A percentile compares a stretch with the other conserved stretches of the same genome.
Conservation (phyloP, 2,888 invertebrate species). For the Pollenia angustigena region DNA sequence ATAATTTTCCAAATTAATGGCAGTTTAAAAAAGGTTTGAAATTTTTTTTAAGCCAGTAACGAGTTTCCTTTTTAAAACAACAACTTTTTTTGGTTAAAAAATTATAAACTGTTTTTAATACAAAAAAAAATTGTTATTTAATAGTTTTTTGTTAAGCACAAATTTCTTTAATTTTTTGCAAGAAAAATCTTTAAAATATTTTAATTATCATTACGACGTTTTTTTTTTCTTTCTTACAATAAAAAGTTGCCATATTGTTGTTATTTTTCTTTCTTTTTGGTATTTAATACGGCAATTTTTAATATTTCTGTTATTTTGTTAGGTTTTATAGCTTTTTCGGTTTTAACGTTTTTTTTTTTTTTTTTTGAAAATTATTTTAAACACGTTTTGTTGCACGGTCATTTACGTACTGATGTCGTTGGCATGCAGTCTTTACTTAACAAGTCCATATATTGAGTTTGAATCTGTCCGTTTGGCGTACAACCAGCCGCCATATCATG, state of each 20-base stretch:
- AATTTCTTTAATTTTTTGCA: conserved; percentile 1
- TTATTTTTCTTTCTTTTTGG: conserved; percentile 6
- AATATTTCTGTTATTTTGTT: neutral
- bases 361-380: conserved; percentile 10
- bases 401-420: conserved; percentile 73
- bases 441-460: conserved; percentile 68
- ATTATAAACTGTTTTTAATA: neutral
- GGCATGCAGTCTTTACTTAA: conserved; percentile 66
- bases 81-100: conserved; percentile 19
- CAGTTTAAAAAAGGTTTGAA: conserved; percentile 27
- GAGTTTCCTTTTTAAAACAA: conserved; percentile 31
- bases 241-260: conserved; percentile 13
- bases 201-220: conserved; percentile 2
- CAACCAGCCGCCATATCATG: conserved; percentile 58
- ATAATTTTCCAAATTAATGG: conserved; percentile 1
- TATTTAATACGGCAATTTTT: neutral
- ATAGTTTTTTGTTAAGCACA: conserved; percentile 3
- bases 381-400: conserved; percentile 72
- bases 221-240: conserved; percentile 20
- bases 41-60: conserved; percentile 9
- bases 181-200: neutral
- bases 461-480: conserved; percentile 56
- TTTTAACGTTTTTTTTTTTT: neutral
- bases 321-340: neutral
- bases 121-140: neutral